Evolutionary conservation across 2,888 invertebrate species (phyloP), one percentile per base, ranked within the genome.

Genomic region (Drosophila anomalata): DNA sequence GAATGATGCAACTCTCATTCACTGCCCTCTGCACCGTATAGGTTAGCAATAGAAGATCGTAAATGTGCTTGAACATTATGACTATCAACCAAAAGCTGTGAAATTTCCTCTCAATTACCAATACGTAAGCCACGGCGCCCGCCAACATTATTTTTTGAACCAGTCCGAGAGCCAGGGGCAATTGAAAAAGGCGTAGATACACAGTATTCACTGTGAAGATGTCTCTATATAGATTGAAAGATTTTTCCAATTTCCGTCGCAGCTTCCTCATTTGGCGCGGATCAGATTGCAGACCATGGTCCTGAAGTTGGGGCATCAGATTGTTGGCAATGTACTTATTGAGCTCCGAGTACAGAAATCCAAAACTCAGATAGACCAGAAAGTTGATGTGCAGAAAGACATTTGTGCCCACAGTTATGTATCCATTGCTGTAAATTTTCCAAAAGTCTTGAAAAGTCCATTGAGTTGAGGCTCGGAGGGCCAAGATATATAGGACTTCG

Each of bases 51-150:
- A 42, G 31, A 0, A 59, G 31, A 9, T 59, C 58, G 0, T 53
- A n/a, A 17, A 42, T 7, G 6, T 42, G 31, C 22, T 59, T 59
- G 1, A 1, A 3, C 0, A 42, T 2, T 12, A 53, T 0, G 0
- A 4, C 0, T 8, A 9, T 9, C 12, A 42, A 0, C 0, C 0
- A 0, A n/a, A 0, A 22, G 31, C 31, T 17, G 7, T 1, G 7
- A 2, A 24, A 12, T 9, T 6, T 2, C 0, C 0, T 9, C 2
- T 2, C 0, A 2, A 9, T 12, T 2, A 31, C 22, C 8, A 53
- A 9, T 0, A 2, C 12, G 6, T 14, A 58, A 14, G 41, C 22
- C 9, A 42, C 7, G 0, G 6, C 2, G 4, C 20, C 14, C 8
- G 53, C 2, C 3, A 59, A 2, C 12, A 24, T 0, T 2, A 6